phyloP scores from a whole-genome alignment of 1,140 invertebrate genomes.

The Drosophila oshimai region DNA sequence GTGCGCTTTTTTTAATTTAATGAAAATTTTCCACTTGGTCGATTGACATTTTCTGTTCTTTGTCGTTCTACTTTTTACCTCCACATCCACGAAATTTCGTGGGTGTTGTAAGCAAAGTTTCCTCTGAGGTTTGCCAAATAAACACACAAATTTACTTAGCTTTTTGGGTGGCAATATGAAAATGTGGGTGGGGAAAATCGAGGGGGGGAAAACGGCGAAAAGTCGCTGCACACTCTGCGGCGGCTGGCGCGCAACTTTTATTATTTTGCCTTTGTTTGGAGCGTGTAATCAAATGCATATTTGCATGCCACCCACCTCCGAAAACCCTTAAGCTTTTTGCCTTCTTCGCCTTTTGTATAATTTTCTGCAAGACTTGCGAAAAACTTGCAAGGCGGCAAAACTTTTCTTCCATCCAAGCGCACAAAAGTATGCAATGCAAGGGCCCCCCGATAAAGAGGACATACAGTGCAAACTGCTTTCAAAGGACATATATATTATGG shows the following conservation, averaged over 20 bases:
- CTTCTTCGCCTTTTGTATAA: slow-evolving; percentile 66
- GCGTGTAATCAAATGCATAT: slow-evolving; percentile 80
- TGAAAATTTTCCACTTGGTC: slow-evolving; percentile 82
- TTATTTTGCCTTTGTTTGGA: slow-evolving; percentile 77
- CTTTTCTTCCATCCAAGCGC: slow-evolving; percentile 33
- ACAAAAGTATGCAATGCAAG: slow-evolving; percentile 58
- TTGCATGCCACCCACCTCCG: slow-evolving; percentile 59
- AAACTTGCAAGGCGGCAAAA: slow-evolving; percentile 78
- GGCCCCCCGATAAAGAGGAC: slow-evolving; percentile 41
- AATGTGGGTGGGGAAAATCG: slow-evolving; percentile 38
- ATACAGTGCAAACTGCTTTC: background rate
- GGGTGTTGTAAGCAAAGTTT: slow-evolving; percentile 47
- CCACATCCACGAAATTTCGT: background rate
- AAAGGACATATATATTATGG: background rate
- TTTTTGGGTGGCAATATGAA: slow-evolving; percentile 20
- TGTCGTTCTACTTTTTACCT: slow-evolving; percentile 20
- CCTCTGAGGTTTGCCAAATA: slow-evolving; percentile 71
- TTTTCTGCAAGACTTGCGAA: slow-evolving; percentile 78
- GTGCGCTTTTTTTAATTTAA: slow-evolving; percentile 82
- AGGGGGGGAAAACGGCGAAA: slow-evolving; percentile 51
- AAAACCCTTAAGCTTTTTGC: slow-evolving; percentile 37
- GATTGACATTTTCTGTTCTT: slow-evolving; percentile 79
- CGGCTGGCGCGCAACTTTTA: slow-evolving; percentile 57
- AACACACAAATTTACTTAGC: slow-evolving; percentile 79
- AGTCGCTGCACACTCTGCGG: slow-evolving; percentile 60